phyloP scores from a whole-genome alignment of 2,888 invertebrate genomes.

The Drosophila tanythrix region DNA sequence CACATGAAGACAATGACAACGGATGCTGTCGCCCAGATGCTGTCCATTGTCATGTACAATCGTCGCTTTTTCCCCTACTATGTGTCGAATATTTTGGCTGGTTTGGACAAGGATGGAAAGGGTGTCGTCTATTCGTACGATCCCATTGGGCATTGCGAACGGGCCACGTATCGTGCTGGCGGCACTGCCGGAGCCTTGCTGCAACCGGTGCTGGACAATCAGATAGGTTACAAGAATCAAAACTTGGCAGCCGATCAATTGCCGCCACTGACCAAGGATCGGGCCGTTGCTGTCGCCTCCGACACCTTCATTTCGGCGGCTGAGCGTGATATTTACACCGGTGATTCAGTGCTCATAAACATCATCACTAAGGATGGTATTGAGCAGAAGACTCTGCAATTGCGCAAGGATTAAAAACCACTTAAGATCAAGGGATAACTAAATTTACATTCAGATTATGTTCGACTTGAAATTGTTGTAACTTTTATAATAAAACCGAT shows the following conservation, averaged over 20 bases:
- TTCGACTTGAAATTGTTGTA: conserved; percentile 65
- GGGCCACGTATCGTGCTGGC: conserved; percentile 92
- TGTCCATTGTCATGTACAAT: conserved; percentile 97
- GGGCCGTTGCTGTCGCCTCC: conserved; percentile 93
- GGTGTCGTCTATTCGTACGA: conserved; percentile 98
- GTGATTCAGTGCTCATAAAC: conserved; percentile 94
- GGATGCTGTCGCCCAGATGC: conserved; percentile 96
- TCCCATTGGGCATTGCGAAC: conserved; percentile 97
- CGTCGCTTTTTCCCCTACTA: conserved; percentile 99
- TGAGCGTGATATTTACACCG: conserved; percentile 98
- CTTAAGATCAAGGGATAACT: conserved; percentile 10
- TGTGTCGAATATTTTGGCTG: conserved; percentile 96
- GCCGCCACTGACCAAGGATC: conserved; percentile 90
- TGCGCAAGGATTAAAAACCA: conserved; percentile 92
- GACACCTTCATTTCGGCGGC: conserved; percentile 99
- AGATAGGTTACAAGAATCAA: conserved; percentile 95
- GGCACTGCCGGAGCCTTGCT: conserved; percentile 96
- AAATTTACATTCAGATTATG: conserved; percentile 34
- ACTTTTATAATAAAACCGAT: conserved; percentile 54
- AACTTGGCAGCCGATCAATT: conserved; percentile 85
- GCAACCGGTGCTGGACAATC: conserved; percentile 98
- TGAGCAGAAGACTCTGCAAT: conserved; percentile 88
- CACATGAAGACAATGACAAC: conserved; percentile 97
- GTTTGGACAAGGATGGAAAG: conserved; percentile 95
- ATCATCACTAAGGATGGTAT: conserved; percentile 95